These are phyloP conservation scores for Drosophila macrospina DNA, from an alignment of 2,888 invertebrate species.

Conservation along the genomic window DNA sequence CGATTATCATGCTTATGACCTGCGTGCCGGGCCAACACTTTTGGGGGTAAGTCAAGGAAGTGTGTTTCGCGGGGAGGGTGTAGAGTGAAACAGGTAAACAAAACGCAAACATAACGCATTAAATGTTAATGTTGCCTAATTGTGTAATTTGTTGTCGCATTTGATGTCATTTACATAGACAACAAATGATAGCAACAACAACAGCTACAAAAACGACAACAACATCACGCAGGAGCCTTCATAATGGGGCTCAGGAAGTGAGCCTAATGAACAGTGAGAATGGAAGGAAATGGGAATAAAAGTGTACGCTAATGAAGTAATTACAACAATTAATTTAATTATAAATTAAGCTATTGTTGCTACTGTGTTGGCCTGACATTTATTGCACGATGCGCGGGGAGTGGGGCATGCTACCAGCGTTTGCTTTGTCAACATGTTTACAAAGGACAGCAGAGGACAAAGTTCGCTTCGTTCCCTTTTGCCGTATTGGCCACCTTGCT, in stretches of 20 bases:
- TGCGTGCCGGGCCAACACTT: constrained; percentile 60
- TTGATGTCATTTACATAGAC: constrained; percentile 66
- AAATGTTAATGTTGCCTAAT: constrained; percentile 83
- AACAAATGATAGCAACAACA: constrained; percentile 47
- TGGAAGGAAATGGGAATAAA: constrained; percentile 16
- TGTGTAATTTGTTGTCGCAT: constrained; percentile 82
- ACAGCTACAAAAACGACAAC: constrained; percentile 25
- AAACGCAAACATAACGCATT: constrained; percentile 80
- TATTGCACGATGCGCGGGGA: constrained; percentile 33
- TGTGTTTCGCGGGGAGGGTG: background rate
- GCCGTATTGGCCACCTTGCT: background rate
- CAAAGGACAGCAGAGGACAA: constrained; percentile 71
- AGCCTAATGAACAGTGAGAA: constrained; percentile 64
- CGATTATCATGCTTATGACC: constrained; percentile 75
- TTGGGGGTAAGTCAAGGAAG: background rate
- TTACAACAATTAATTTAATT: constrained; percentile 84
- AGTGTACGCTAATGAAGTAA: constrained; percentile 82
- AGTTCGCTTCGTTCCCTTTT: background rate
- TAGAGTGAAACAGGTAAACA: constrained; percentile 62
- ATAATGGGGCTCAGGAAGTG: constrained; percentile 25
- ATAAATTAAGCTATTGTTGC: constrained; percentile 80
- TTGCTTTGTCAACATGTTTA: constrained; percentile 73
- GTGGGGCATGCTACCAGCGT: background rate
- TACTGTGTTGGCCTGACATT: constrained; percentile 52
- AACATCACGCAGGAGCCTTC: constrained; percentile 42